Conservation (phyloP, 64 coral and sea anemone genomes). For the Pocillopora damicornis region DNA sequence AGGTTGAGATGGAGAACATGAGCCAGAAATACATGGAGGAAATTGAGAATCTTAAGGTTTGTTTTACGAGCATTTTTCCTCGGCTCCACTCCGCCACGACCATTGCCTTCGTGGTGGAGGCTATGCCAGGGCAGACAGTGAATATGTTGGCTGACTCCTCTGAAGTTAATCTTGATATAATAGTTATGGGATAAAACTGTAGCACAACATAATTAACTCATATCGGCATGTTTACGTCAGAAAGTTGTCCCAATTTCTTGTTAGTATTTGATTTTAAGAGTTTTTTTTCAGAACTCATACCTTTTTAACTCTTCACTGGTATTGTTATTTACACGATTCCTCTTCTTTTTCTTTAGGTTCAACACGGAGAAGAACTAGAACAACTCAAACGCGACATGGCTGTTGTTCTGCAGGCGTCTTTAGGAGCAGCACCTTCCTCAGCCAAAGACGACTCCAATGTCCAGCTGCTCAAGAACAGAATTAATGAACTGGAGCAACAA, state of each 20-base stretch:
- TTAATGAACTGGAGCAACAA: slow-evolving; percentile 74
- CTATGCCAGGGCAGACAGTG: too few relatives aligned
- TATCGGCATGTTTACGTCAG: too few relatives aligned
- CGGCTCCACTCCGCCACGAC: neutral
- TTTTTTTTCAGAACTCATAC: too few relatives aligned
- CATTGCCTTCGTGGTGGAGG: too few relatives aligned
- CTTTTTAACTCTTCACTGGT: too few relatives aligned
- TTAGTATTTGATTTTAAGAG: too few relatives aligned
- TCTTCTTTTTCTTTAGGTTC: slow-evolving; percentile 11
- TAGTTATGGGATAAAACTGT: too few relatives aligned
- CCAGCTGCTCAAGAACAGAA: slow-evolving; percentile 49
- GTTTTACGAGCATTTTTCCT: neutral
- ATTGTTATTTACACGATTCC: neutral
- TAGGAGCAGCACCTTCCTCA: slow-evolving; percentile 45
- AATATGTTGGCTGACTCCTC: too few relatives aligned
- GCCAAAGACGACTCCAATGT: slow-evolving; percentile 59
- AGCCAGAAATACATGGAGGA: slow-evolving; percentile 82
- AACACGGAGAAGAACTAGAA: slow-evolving; percentile 79
- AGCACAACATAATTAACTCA: too few relatives aligned
- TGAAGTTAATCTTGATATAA: too few relatives aligned
- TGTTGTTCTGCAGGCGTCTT: slow-evolving; percentile 74
- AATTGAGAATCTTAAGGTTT: slow-evolving; percentile 74
- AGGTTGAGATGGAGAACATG: slow-evolving; percentile 91
- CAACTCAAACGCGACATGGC: slow-evolving; percentile 90
- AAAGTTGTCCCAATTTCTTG: too few relatives aligned